Evolutionary conservation across 1,140 invertebrate genomes (phyloP).

Genomic region (Gryllus bimaculatus): DNA sequence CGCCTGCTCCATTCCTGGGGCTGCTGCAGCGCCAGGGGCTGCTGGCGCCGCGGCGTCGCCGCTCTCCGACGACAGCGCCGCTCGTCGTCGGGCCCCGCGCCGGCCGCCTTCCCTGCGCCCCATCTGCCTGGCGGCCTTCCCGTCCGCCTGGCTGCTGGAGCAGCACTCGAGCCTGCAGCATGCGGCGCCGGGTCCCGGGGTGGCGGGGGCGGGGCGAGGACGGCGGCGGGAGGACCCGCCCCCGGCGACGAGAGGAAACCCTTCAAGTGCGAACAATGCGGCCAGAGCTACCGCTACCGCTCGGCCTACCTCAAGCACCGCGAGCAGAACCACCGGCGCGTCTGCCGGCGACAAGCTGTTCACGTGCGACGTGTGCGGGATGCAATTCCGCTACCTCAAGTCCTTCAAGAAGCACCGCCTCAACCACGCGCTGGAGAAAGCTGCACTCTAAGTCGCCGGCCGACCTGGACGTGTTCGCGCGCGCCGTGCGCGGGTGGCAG

Average conservation of each 20-base stretch:
- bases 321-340: slow-evolving; percentile 80
- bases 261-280: slow-evolving; percentile 84
- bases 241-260: slow-evolving; percentile 59
- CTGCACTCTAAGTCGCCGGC: slow-evolving; percentile 41
- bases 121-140: slow-evolving; percentile 71
- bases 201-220: slow-evolving; percentile 19
- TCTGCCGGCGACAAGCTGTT: slow-evolving; percentile 76
- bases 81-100: slow-evolving; percentile 35
- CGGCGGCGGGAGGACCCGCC: background rate
- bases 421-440: slow-evolving; percentile 72
- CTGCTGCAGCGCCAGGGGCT: slow-evolving; percentile 21
- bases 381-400: slow-evolving; percentile 80
- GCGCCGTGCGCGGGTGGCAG: background rate
- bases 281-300: slow-evolving; percentile 78
- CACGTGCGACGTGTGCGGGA: slow-evolving; percentile 79
- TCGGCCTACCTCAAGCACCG: slow-evolving; percentile 81
- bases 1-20: slow-evolving; percentile 18
- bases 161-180: slow-evolving; percentile 71
- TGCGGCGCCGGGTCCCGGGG: slow-evolving; percentile 43
- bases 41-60: slow-evolving; percentile 15
- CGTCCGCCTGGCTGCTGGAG: slow-evolving; percentile 69
- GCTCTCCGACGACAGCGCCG: slow-evolving; percentile 30
- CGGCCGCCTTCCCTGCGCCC: slow-evolving; percentile 47
- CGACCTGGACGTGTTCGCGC: slow-evolving; percentile 16
- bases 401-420: slow-evolving; percentile 81